Base-by-base conservation (phyloP, 2,113 vertebrate species). In the Prolemur simus region DNA sequence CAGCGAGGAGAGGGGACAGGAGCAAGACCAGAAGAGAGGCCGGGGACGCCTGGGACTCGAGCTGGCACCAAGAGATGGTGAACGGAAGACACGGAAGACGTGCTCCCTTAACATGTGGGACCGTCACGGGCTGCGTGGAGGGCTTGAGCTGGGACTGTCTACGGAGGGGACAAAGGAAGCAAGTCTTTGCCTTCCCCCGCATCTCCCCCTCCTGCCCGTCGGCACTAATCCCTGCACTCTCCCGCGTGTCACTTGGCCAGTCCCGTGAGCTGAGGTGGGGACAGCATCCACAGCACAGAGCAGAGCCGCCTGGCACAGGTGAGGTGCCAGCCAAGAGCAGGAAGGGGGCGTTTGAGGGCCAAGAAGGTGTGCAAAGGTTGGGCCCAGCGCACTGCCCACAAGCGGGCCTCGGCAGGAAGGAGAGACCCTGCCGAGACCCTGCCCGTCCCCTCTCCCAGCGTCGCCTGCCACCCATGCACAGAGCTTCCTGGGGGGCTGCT, bases 61-160 rank as follows among this genome's bases (percentile, higher is more conserved):
- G 0, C 56, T 17, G 42, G 42, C 56, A 3, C 34, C 66, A 6
- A 11, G 8, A 0, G 54, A 4, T 49, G 10, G 4, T 14, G 17
- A 49, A 34, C 32, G 3, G 52, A 23, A 58, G 89, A 56, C 29
- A 8, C 0, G 9, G 64, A 29, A 14, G 49, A 9, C 0, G 0
- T 20, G 21, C 29, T 37, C 10, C 0, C 9, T 9, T 0, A 23
- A n/a, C 60, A 17, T 8, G 32, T 8, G 2, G 20, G 18, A 13
- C 1, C 25, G 1, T 80, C 76, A 54, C 60, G 17, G 49, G 15
- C 21, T n/a, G 20, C 20, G 18, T 12, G 0, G 77, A 47, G 64
- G 63, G 39, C 5, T 21, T 7, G 3, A 3, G 4, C 25, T 3
- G 2, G 45, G 25, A 2, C 20, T 7, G 25, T 78, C 45, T 2